A percentile compares a stretch with the other conserved stretches of the same genome.
Conservation (phyloP, 2,113 vertebrate genomes). For the Tapirus terrestris region DNA sequence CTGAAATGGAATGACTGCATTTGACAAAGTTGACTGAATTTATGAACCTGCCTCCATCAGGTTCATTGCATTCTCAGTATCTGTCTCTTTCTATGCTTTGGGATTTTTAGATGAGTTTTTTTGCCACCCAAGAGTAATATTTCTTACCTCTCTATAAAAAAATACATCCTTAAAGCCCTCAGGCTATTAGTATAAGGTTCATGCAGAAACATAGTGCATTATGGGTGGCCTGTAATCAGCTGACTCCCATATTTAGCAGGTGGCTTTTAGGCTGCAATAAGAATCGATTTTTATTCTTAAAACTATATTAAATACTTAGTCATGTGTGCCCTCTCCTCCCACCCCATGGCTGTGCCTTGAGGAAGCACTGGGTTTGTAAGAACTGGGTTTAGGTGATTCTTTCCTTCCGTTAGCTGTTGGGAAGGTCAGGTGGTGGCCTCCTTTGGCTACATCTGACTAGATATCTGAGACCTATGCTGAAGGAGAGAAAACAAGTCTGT, state of each 20-base stretch:
- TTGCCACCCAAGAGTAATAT: slow-evolving; percentile 34
- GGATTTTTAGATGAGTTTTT: slow-evolving; percentile 60
- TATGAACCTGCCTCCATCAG: slow-evolving; percentile 33
- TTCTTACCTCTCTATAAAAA: slow-evolving; percentile 41
- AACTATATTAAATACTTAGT: neutral
- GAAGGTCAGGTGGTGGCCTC: neutral
- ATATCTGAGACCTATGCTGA: neutral
- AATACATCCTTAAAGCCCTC: neutral
- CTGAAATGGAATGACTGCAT: slow-evolving; percentile 61
- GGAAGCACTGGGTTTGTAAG: neutral
- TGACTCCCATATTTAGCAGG: neutral
- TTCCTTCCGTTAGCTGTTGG: neutral
- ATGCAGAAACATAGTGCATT: neutral
- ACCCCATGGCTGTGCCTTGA: neutral
- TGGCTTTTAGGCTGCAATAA: neutral
- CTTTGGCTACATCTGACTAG: neutral
- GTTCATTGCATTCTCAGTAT: slow-evolving; percentile 32
- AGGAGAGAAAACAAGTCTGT: neutral
- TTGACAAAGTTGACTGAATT: slow-evolving; percentile 70
- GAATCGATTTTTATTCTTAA: neutral
- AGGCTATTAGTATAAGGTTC: neutral
- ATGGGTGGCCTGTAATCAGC: neutral
- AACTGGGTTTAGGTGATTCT: too few species aligned
- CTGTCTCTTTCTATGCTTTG: slow-evolving; percentile 28
- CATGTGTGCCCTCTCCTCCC: neutral